phyloP scores from a whole-genome alignment of 2,888 invertebrate species.

The Sinopyrophorus schimmeli region DNA sequence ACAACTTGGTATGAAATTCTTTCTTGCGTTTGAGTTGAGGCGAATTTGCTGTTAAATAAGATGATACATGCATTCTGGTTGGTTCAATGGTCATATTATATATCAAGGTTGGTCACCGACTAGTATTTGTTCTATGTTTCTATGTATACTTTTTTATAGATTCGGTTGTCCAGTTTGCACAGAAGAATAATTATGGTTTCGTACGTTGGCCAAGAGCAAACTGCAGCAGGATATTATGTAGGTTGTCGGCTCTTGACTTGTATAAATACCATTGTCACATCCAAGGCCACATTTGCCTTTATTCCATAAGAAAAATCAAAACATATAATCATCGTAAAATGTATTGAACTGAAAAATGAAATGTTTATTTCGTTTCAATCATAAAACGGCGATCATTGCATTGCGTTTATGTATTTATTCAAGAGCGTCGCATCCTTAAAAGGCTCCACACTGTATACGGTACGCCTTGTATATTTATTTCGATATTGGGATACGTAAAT shows the following conservation, averaged over 20 bases:
- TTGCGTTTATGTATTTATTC: constrained; percentile 17
- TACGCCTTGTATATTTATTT: too few relatives aligned
- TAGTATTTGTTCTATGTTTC: constrained; percentile 35
- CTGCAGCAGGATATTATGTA: constrained; percentile 24
- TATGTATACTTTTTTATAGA: constrained; percentile 35
- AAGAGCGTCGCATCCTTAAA: too few relatives aligned
- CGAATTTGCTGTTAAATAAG: constrained; percentile 24
- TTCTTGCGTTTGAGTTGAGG: too few relatives aligned
- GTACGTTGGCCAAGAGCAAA: constrained; percentile 4
- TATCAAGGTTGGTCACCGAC: constrained; percentile 40
- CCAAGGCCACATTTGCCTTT: constrained; percentile 43
- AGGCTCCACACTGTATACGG: too few relatives aligned
- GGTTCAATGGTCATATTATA: constrained; percentile 40
- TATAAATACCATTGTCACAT: constrained; percentile 45
- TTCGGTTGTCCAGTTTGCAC: constrained; percentile 32
- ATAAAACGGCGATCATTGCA: constrained; percentile 12
- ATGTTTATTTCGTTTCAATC: constrained; percentile 17
- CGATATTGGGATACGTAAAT: too few relatives aligned
- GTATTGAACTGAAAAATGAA: constrained; percentile 7
- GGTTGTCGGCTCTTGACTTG: constrained; percentile 47
- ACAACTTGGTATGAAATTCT: too few relatives aligned
- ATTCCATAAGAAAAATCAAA: constrained; percentile 30
- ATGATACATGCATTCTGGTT: constrained; percentile 39
- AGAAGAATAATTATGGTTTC: constrained; percentile 12
- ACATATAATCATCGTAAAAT: constrained; percentile 33